Base-by-base conservation (phyloP, 2,888 invertebrate species). In the Caenorhabditis macrosperma region DNA sequence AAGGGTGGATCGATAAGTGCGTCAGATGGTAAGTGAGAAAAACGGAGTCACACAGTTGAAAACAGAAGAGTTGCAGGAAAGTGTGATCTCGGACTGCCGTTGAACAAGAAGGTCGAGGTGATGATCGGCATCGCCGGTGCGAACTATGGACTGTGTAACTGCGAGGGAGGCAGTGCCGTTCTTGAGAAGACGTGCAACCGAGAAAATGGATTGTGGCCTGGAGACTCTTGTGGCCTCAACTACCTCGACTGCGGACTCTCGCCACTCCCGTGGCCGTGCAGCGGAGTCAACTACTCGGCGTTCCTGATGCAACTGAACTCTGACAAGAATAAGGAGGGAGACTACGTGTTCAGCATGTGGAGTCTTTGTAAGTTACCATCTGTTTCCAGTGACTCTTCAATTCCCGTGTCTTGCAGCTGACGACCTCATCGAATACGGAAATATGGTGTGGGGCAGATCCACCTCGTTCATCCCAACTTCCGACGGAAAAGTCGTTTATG, bases 71-170 rank as follows among this genome's bases (percentile, higher is more conserved):
- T n/a, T n/a, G n/a, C n/a, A n/a, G n/a, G 81, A 48, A 76, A 54
- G 7, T 86, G 86, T 52, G 72, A 85, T 55, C 30, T 86, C n/a
- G 85, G 89, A 44, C 28, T 67, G 7, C 78, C 87, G 4, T 20
- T 88, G 50, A 83, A 74, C 41, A 59, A 76, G 22, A 80, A 82
- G 33, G 78, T 89, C 28, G 84, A 87, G 46, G 87, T 87, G 17
- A 78, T 89, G 64, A 74, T 89, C 57, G 89, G 88, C 30, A 74
- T 89, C 52, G 76, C 88, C 6, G 88, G 88, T 1, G 89, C 84
- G 24, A 89, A 88, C 72, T 87, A 84, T 57, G 89, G 89, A 20
- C 67, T 89, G 59, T 89, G 89, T 74, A 82, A 82, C 30, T 89
- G 89, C 69, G 84, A 82, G 30, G 86, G 83, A 17, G 67, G 64